These are phyloP conservation scores for Polypedilum vanderplanki DNA, from an alignment of 1,140 invertebrate species.

Conservation along the genomic window DNA sequence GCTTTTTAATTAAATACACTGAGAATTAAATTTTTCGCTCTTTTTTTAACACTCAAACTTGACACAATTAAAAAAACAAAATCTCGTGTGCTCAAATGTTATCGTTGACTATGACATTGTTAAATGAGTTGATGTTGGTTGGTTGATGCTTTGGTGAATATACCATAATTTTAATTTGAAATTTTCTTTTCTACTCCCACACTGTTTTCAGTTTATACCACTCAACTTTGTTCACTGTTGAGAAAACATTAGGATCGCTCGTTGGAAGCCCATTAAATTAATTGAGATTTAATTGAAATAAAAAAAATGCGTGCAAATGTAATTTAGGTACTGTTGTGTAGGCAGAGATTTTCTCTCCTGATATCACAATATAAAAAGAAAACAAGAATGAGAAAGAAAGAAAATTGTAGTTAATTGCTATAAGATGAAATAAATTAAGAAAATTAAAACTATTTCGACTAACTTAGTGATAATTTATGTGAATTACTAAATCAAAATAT, in stretches of 20 bases:
- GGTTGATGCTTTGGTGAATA: not conserved
- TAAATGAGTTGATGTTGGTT: slow-evolving; percentile 12
- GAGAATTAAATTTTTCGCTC: not conserved
- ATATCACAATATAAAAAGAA: not conserved
- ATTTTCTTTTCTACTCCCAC: not conserved
- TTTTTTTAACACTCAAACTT: too few species aligned
- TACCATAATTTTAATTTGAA: slow-evolving; percentile 8
- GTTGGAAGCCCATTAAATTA: slow-evolving; percentile 20
- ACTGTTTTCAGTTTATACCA: not conserved
- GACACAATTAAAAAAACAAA: too few species aligned
- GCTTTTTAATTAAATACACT: not conserved
- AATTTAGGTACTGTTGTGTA: not conserved
- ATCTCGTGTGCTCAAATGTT: not conserved
- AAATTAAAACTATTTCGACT: too few species aligned
- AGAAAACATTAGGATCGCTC: not conserved
- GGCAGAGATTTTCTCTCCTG: too few species aligned
- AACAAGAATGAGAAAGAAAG: not conserved
- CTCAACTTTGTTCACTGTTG: not conserved
- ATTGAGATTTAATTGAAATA: slow-evolving; percentile 29
- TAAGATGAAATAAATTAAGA: not conserved
- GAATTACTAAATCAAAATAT: too few species aligned
- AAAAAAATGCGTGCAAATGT: slow-evolving; percentile 23
- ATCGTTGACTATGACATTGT: not conserved
- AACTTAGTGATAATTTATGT: too few species aligned
- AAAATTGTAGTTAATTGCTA: not conserved